Conservation (phyloP, 2,888 invertebrate species). For the Macrosiphum euphorbiae region DNA sequence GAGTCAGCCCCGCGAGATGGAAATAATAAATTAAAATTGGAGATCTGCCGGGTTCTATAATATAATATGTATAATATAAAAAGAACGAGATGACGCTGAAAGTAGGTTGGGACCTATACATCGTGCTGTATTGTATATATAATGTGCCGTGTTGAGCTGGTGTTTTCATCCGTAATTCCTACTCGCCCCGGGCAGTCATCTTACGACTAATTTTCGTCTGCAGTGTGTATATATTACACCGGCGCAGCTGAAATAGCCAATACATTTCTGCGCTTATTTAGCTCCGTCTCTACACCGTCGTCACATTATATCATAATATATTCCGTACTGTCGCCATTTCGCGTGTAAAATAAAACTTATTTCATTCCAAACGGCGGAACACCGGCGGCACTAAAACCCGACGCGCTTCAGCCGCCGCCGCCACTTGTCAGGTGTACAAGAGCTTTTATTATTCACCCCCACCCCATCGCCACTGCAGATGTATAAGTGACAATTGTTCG, state of each 20-base stretch:
- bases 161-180: constrained; percentile 8
- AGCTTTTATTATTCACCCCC: constrained; percentile 5
- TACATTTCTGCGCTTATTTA: not conserved
- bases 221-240: not conserved
- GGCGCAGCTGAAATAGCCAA: not conserved
- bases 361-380: not conserved
- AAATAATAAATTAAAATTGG: constrained; percentile 37
- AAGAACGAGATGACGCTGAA: not conserved
- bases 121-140: not conserved
- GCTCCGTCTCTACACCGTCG: not conserved
- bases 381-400: not conserved
- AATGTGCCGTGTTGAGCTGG: not conserved
- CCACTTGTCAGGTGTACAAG: constrained; percentile 1
- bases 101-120: not conserved
- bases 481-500: constrained; percentile 2
- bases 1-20: not conserved
- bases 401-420: too few species aligned
- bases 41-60: not conserved
- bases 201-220: constrained; percentile 24
- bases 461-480: not conserved
- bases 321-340: not conserved
- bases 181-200: not conserved
- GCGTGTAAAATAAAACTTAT: constrained; percentile 20
- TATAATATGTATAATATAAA: not conserved
- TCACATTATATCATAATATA: not conserved